phyloP scores from a whole-genome alignment of 2,888 invertebrate species.

The Glyphotaelius pellucidus region DNA sequence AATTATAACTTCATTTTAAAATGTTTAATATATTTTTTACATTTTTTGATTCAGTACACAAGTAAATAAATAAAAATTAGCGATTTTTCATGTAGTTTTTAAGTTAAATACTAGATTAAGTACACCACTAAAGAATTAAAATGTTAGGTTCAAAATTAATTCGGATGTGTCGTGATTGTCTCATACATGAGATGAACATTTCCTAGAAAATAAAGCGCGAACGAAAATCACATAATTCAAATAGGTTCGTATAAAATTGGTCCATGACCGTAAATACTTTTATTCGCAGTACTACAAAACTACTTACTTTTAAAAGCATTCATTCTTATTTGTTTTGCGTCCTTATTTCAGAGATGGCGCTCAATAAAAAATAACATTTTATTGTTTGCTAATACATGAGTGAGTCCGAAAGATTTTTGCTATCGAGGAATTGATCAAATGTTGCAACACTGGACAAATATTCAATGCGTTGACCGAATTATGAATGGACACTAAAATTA shows the following conservation, averaged over 20 bases:
- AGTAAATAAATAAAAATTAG: too few relatives aligned
- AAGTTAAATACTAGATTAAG: too few relatives aligned
- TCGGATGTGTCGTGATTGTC: too few relatives aligned
- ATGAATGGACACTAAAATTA: too few relatives aligned
- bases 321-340: not conserved
- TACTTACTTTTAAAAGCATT: not conserved
- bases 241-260: not conserved
- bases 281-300: not conserved
- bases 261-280: not conserved
- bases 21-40: too few relatives aligned
- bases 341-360: not conserved
- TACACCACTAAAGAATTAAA: too few relatives aligned
- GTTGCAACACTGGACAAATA: not conserved
- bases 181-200: not conserved
- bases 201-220: not conserved
- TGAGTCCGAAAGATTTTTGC: not conserved
- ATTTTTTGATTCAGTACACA: too few relatives aligned
- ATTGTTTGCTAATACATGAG: not conserved
- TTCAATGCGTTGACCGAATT: too few relatives aligned
- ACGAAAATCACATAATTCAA: not conserved
- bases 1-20: too few relatives aligned
- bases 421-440: not conserved
- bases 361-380: too few relatives aligned
- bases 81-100: too few relatives aligned
- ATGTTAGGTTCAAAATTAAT: too few relatives aligned